A percentile compares a stretch with the other conserved stretches of the same genome.
phyloP scores from a whole-genome alignment of 2,113 vertebrate species.

The Erythrolamprus reginae region DNA sequence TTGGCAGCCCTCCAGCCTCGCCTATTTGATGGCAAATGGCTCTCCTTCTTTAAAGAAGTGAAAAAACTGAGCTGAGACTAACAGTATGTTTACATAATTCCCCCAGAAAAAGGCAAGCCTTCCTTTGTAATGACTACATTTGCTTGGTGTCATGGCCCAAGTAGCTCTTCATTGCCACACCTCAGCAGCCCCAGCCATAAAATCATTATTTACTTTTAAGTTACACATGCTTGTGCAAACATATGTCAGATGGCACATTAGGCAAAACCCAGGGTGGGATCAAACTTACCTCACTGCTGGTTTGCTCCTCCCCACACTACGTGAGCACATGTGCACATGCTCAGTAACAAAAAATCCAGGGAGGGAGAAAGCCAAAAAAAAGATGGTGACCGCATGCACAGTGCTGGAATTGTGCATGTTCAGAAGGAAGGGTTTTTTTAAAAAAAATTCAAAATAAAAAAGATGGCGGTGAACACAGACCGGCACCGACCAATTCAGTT shows the following conservation, averaged over 20 bases:
- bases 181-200: not conserved
- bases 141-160: not conserved
- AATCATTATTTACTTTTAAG: not conserved
- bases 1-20: not conserved
- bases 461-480: no score
- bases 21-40: not conserved
- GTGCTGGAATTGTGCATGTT: no score
- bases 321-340: no score
- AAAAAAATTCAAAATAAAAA: no score
- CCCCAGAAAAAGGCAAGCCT: not conserved
- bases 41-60: not conserved
- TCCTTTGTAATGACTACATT: not conserved
- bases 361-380: no score
- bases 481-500: no score
- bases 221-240: not conserved
- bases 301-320: no score
- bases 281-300: no score
- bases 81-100: not conserved
- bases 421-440: no score
- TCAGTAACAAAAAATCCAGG: no score
- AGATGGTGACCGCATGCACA: no score
- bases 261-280: not conserved
- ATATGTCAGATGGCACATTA: not conserved
- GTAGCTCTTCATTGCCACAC: not conserved
- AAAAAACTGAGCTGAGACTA: not conserved